These are phyloP conservation scores for Ammodramus savannarum DNA, from an alignment of 2,113 vertebrate genomes.

Conservation along the genomic window DNA sequence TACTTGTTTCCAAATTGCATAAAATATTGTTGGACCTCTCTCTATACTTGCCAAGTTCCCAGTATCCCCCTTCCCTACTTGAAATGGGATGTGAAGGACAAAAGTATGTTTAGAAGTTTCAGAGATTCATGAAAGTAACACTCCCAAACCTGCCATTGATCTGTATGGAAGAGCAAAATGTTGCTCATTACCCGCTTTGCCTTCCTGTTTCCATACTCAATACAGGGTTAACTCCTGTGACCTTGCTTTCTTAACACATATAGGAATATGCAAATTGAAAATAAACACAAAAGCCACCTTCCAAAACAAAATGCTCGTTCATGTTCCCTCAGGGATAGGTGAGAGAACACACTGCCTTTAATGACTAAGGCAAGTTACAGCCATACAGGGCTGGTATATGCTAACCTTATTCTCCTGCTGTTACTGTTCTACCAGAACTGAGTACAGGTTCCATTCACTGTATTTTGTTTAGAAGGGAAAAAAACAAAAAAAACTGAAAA, in stretches of 20 bases:
- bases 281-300: neutral
- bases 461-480: neutral
- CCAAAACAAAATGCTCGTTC: neutral
- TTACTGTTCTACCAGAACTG: neutral
- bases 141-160: neutral
- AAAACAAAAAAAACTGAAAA: neutral
- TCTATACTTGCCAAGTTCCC: neutral
- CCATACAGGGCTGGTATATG: fast-evolving
- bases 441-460: neutral
- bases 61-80: neutral
- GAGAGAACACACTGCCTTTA: neutral
- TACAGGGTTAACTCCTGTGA: neutral
- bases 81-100: neutral
- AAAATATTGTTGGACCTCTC: neutral
- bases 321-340: neutral
- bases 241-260: neutral
- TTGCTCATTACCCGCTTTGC: neutral
- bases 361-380: neutral
- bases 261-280: neutral
- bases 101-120: neutral
- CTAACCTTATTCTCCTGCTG: neutral
- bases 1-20: neutral
- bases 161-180: neutral
- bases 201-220: neutral
- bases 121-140: neutral